These are phyloP conservation scores for Pterostichus niger DNA, from an alignment of 2,888 invertebrate genomes.

Conservation along the genomic window DNA sequence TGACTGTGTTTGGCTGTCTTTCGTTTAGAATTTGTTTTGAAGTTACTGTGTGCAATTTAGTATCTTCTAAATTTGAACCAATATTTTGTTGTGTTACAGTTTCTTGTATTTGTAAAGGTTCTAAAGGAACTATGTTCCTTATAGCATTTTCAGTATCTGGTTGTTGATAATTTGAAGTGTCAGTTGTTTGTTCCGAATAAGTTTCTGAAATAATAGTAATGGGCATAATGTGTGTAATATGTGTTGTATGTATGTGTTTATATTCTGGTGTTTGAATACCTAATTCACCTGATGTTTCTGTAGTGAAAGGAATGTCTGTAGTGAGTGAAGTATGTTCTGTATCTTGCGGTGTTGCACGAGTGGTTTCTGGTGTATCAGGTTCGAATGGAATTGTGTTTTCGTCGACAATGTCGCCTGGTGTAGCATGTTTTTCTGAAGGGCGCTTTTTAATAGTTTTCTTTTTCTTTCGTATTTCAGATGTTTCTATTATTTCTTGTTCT, in stretches of 20 bases:
- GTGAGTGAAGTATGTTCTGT: constrained; percentile 65
- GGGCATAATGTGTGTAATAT: constrained; percentile 38
- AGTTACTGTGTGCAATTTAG: constrained; percentile 45
- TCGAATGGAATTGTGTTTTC: constrained; percentile 60
- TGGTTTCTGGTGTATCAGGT: constrained; percentile 56
- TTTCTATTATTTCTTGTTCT: constrained; percentile 46
- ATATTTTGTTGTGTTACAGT: constrained; percentile 50
- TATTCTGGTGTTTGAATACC: constrained; percentile 47
- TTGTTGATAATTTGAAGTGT: constrained; percentile 10
- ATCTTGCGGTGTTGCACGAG: constrained; percentile 59
- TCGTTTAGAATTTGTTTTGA: constrained; percentile 18
- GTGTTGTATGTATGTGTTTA: constrained; percentile 50
- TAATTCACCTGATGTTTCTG: constrained; percentile 65
- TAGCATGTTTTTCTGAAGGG: constrained; percentile 34
- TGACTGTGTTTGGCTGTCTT: constrained; percentile 54
- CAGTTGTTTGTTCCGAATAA: constrained; percentile 38
- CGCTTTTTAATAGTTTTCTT: constrained; percentile 59
- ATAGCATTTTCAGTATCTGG: constrained; percentile 41
- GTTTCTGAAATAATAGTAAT: constrained; percentile 38
- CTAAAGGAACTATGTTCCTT: constrained; percentile 48
- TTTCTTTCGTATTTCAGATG: constrained; percentile 45
- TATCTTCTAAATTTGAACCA: not conserved
- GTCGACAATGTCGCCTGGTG: constrained; percentile 47
- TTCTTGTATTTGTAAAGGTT: constrained; percentile 52
- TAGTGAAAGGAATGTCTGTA: constrained; percentile 63